These are phyloP conservation scores for Malurus splendens DNA, from an alignment of 2,797 vertebrate species.

Conservation along the genomic window DNA sequence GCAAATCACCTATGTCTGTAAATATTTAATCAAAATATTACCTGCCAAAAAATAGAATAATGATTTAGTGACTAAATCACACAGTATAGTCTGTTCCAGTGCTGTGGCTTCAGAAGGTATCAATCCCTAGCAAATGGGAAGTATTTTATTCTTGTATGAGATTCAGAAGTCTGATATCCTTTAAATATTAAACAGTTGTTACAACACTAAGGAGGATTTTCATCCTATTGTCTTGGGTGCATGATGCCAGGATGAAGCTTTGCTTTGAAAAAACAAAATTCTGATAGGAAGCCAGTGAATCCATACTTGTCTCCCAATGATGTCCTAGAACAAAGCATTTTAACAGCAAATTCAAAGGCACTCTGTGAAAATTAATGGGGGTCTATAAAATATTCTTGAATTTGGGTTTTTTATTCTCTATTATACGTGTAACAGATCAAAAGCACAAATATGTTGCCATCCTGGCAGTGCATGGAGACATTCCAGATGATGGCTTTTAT, in stretches of 20 bases:
- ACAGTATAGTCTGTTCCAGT: background rate
- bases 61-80: background rate
- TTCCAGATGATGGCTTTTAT: background rate
- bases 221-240: background rate
- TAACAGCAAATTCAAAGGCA: background rate
- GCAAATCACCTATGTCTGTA: background rate
- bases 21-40: conserved; percentile 14
- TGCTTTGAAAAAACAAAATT: background rate
- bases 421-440: background rate
- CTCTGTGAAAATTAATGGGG: background rate
- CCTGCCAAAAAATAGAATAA: background rate
- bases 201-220: background rate
- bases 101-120: background rate
- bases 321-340: background rate
- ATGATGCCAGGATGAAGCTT: background rate
- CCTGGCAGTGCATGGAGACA: background rate
- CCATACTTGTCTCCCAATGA: background rate
- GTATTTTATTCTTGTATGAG: background rate
- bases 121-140: background rate
- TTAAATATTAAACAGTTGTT: background rate
- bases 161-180: background rate
- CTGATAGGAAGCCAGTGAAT: background rate
- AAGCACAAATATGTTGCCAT: background rate
- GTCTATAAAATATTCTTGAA: background rate
- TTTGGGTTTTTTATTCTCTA: background rate